phyloP scores from a whole-genome alignment of 2,113 vertebrate species.

The Galemys pyrenaicus region DNA sequence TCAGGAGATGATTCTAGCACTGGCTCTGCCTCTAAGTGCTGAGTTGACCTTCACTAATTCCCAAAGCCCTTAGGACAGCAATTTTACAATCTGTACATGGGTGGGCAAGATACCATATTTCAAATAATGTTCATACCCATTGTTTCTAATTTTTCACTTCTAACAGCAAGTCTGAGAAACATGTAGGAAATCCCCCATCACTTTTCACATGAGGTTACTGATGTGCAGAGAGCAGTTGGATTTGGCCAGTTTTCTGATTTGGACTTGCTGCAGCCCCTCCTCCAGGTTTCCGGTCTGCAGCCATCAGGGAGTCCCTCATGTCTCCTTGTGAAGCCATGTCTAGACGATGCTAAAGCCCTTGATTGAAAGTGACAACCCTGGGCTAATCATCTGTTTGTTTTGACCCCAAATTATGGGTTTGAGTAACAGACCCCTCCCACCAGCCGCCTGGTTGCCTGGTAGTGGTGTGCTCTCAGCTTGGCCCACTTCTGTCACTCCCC shows the following conservation, averaged over 20 bases:
- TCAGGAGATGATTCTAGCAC: background rate
- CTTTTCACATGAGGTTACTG: fast-evolving
- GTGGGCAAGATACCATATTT: background rate
- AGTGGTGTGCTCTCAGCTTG: background rate
- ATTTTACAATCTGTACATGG: background rate
- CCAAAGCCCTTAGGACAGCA: background rate
- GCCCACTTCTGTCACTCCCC: background rate
- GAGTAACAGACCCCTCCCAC: background rate
- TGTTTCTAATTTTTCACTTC: background rate
- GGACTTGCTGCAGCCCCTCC: fast-evolving
- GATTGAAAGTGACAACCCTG: slow-evolving; percentile 3
- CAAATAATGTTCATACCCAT: too few relatives aligned
- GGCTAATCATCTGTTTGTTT: slow-evolving; percentile 46
- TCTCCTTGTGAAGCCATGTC: background rate
- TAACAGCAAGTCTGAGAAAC: background rate
- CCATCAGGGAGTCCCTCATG: background rate
- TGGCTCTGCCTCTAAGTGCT: background rate
- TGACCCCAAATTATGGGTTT: background rate
- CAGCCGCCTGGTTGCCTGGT: background rate
- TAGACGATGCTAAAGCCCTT: background rate
- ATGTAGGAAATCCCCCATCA: fast-evolving
- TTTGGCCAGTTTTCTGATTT: background rate
- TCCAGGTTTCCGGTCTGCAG: background rate
- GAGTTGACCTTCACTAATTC: background rate
- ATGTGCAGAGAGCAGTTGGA: background rate